phyloP scores from a whole-genome alignment of 2,113 vertebrate genomes.

The Ictidomys tridecemlineatus region DNA sequence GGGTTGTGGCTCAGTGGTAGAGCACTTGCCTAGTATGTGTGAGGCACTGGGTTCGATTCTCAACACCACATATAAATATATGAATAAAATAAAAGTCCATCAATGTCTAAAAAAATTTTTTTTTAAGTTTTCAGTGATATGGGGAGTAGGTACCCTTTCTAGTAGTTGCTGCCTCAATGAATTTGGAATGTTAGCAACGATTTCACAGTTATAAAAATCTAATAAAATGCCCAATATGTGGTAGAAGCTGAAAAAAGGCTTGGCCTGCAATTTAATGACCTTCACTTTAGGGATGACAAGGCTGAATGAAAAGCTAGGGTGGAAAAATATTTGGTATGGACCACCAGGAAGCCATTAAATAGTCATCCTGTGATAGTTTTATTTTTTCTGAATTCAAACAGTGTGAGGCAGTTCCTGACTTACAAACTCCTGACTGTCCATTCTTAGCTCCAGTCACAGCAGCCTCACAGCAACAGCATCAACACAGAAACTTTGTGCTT shows the following conservation, averaged over 20 bases:
- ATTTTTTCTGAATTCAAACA: constrained; percentile 33
- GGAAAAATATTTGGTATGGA: not conserved
- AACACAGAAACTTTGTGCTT: not conserved
- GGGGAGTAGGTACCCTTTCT: not conserved
- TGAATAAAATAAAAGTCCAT: no score
- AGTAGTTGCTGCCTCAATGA: not conserved
- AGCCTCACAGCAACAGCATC: not conserved
- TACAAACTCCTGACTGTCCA: not conserved
- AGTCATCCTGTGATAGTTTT: not conserved
- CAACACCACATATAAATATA: no score
- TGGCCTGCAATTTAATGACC: not conserved
- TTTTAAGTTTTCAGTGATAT: not conserved
- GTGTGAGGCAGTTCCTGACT: not conserved
- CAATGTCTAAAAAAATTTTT: no score
- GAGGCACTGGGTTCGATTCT: no score
- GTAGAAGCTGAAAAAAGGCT: not conserved
- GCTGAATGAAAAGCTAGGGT: not conserved
- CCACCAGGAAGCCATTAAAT: not conserved
- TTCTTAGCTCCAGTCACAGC: not conserved
- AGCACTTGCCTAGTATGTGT: no score
- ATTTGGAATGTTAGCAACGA: not conserved
- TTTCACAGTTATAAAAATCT: not conserved
- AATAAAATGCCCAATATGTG: not conserved
- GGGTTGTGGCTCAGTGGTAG: no score
- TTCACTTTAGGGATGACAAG: not conserved